Conservation (phyloP, 2,888 invertebrate species). For the Troides oblongomaculatus region DNA sequence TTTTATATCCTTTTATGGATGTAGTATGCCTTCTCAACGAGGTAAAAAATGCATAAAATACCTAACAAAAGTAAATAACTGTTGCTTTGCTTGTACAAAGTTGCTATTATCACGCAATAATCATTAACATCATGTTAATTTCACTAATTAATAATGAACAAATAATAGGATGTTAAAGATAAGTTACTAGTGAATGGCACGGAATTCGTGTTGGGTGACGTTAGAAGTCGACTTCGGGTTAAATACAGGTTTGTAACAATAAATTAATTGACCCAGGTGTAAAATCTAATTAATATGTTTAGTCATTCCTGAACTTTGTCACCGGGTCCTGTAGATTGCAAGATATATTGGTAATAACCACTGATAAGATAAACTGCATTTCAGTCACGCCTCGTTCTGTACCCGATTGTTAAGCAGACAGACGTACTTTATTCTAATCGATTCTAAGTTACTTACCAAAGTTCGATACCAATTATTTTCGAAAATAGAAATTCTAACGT, state of each 20-base stretch:
- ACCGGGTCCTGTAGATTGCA: conserved; percentile 40
- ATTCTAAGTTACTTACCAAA: background rate
- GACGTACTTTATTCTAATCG: background rate
- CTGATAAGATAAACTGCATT: conserved; percentile 22
- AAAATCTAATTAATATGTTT: conserved; percentile 56
- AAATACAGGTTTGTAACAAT: conserved; percentile 34
- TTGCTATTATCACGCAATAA: conserved; percentile 7
- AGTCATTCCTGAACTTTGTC: conserved; percentile 43
- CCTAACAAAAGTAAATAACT: background rate
- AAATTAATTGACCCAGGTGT: conserved; percentile 64
- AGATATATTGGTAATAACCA: conserved; percentile 38
- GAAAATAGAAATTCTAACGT: background rate
- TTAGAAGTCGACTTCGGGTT: conserved; percentile 30
- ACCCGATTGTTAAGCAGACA: background rate
- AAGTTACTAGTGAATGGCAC: conserved; percentile 26
- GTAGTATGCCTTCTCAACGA: conserved; percentile 7
- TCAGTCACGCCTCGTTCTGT: conserved; percentile 5
- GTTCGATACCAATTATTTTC: background rate
- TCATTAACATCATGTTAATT: conserved; percentile 5
- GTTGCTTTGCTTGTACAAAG: background rate
- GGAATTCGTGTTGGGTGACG: conserved; percentile 38
- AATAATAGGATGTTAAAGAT: conserved; percentile 25
- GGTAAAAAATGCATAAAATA: background rate
- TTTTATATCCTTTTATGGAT: no score
- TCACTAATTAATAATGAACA: conserved; percentile 14